Evolutionary conservation across 2,113 vertebrate species (phyloP), one percentile per base, ranked within the genome.

Genomic region (Motacilla alba): DNA sequence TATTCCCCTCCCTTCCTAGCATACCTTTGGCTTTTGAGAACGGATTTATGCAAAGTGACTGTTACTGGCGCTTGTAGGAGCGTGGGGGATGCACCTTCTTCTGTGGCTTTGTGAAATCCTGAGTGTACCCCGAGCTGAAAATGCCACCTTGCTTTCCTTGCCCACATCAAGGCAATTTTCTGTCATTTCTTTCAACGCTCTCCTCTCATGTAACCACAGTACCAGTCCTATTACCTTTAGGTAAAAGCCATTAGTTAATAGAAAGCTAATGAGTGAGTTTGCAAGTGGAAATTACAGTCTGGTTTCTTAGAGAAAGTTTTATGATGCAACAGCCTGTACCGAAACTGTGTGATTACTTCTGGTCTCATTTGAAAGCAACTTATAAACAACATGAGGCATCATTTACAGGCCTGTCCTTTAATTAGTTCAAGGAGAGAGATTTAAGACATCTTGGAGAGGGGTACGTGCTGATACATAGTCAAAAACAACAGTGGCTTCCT

Each of bases 281-380:
- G 28, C n/a, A 90, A 93, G 53, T 1, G 15, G n/a, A 87, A 88
- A 88, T 82, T 44, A 49, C 2, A 0, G 10, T 21, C 60, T 81
- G 68, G 31, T 46, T 89, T 78, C 60, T 81, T 46, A 43, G 56
- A 87, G 85, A 92, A 72, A 75, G 93, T 77, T 77, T 93, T 86
- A 22, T 68, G 93, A 52, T 86, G 94, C 37, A 85, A 91, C 19
- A 64, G 3, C 19, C 47, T 91, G 43, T 56, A 93, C 13, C 0
- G 64, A 92, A 96, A 97, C 86, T 62, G 50, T 5, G 14, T 60
- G 19, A 53, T 83, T 60, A 50, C 74, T 80, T 86, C 83, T 77
- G 80, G 62, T 60, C 46, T 83, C 53, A 44, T 68, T 30, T 74
- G 79, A 77, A 60, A 90, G 31, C 24, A 81, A 16, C 7, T 22